Conservation (phyloP, 2,888 invertebrate species). For the Geotrupes spiniger region DNA sequence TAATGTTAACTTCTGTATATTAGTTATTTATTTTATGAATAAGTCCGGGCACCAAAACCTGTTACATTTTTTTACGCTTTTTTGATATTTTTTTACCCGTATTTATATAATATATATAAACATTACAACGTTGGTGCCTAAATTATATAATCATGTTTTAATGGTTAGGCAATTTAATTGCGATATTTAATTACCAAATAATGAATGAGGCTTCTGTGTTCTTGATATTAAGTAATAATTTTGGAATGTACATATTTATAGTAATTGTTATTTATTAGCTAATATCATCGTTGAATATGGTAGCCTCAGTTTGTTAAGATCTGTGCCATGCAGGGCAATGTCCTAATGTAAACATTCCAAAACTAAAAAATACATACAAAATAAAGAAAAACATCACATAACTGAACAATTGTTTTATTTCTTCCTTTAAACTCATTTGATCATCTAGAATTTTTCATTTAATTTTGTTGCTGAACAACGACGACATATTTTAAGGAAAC, state of each 20-base stretch:
- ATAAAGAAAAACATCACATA: conserved; percentile 39
- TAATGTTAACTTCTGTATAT: conserved; percentile 44
- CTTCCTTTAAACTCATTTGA: no score
- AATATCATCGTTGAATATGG: conserved; percentile 28
- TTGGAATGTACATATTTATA: conserved; percentile 34
- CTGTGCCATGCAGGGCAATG: conserved; percentile 44
- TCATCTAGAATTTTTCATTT: no score
- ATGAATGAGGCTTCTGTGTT: conserved; percentile 36
- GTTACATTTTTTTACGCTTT: conserved; percentile 14
- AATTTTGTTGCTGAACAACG: no score
- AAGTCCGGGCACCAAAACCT: conserved; percentile 25
- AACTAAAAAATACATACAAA: conserved; percentile 41
- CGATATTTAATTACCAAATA: conserved; percentile 42
- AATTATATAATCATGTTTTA: conserved; percentile 44
- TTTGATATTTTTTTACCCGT: conserved; percentile 23
- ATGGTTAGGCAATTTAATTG: conserved; percentile 43
- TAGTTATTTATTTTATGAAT: conserved; percentile 47
- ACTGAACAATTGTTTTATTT: conserved; percentile 23
- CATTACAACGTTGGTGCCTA: conserved; percentile 33
- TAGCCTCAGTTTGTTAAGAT: conserved; percentile 44
- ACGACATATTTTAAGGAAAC: no score
- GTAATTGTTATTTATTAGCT: conserved; percentile 36
- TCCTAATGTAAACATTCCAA: conserved; percentile 48
- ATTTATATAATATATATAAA: conserved; percentile 24
- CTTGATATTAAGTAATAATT: conserved; percentile 20